A percentile compares a stretch with the other conserved stretches of the same genome.
These are phyloP conservation scores for Ictidomys tridecemlineatus DNA, from an alignment of 2,113 vertebrate species.

Conservation along the genomic window DNA sequence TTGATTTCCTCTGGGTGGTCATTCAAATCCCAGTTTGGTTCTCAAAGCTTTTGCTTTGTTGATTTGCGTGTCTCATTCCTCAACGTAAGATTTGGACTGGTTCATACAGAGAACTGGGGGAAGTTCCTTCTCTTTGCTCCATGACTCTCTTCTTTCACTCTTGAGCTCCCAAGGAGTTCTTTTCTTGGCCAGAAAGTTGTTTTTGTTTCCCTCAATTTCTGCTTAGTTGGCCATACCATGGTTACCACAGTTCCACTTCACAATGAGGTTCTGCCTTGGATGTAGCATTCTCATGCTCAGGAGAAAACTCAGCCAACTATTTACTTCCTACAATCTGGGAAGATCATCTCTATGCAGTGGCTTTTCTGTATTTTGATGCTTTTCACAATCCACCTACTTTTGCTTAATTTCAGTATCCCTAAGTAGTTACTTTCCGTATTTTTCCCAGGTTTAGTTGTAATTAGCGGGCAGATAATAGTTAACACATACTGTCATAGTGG, in stretches of 20 bases:
- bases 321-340: background rate
- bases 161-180: background rate
- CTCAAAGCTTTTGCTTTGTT: background rate
- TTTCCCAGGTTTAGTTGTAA: background rate
- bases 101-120: background rate
- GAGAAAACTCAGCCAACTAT: background rate
- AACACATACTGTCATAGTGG: background rate
- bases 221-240: background rate
- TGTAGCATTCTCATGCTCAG: background rate
- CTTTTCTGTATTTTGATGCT: background rate
- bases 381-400: background rate
- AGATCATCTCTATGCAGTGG: background rate
- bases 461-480: background rate
- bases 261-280: background rate
- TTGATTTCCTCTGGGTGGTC: background rate
- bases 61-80: background rate
- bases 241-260: background rate
- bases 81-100: background rate
- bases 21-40: background rate
- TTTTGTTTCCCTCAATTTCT: background rate
- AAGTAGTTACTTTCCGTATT: background rate
- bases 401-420: background rate
- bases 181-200: background rate
- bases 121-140: background rate
- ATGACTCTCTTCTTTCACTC: background rate